These are phyloP conservation scores for Leucoma salicis DNA, from an alignment of 2,888 invertebrate genomes.

Conservation along the genomic window DNA sequence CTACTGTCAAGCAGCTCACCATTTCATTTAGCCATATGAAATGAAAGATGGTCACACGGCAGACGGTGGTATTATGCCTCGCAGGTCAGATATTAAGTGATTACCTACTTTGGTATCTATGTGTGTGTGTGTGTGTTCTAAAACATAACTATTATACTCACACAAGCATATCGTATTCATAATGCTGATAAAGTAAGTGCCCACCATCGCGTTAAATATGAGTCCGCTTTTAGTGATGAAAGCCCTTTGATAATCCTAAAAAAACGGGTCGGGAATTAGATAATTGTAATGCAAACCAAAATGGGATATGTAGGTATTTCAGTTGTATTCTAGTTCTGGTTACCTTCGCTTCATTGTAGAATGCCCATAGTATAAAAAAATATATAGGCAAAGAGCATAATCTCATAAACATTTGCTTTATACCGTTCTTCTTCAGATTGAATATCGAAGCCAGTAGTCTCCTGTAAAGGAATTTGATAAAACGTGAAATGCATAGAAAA, in stretches of 20 bases:
- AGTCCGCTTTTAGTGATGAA: constrained; percentile 87
- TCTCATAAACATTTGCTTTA: constrained; percentile 89
- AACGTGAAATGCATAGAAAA: too few relatives aligned
- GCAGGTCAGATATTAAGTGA: too few relatives aligned
- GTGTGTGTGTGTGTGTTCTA: too few relatives aligned
- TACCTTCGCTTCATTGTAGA: constrained; percentile 87
- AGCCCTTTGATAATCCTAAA: constrained; percentile 85
- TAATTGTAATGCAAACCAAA: not conserved
- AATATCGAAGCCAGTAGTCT: constrained; percentile 90
- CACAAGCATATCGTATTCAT: constrained; percentile 86
- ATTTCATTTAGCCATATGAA: too few relatives aligned
- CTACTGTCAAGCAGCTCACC: too few relatives aligned
- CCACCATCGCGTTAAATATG: constrained; percentile 85
- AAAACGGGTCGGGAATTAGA: constrained; percentile 15
- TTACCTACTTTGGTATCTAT: too few relatives aligned
- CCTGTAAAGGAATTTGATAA: constrained; percentile 74
- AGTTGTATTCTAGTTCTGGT: not conserved
- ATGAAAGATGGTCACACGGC: too few relatives aligned
- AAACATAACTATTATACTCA: constrained; percentile 69
- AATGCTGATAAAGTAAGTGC: constrained; percentile 86
- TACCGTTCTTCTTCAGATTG: constrained; percentile 88
- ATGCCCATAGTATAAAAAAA: constrained; percentile 89
- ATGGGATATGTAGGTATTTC: not conserved
- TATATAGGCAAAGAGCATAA: constrained; percentile 88
- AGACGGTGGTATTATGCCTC: too few relatives aligned